Conservation (phyloP, 2,797 vertebrate genomes). For the Syndactyla subalaris region DNA sequence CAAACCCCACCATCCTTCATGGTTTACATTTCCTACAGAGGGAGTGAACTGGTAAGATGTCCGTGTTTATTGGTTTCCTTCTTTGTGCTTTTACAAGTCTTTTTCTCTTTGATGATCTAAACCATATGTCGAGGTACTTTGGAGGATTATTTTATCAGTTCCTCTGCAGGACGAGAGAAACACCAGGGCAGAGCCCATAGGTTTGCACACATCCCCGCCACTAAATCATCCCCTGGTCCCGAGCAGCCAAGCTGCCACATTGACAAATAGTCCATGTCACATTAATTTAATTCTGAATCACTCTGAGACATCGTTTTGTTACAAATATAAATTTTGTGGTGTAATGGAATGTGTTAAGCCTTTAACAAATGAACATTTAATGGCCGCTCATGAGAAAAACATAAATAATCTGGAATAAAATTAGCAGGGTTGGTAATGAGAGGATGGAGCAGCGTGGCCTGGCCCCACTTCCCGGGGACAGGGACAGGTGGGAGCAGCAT, state of each 20-base stretch:
- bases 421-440: conserved; percentile 45
- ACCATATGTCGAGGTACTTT: conserved; percentile 76
- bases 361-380: conserved; percentile 77
- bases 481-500: conserved; percentile 25
- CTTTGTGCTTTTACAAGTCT: conserved; percentile 70
- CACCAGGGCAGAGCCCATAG: conserved; percentile 61
- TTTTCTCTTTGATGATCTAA: conserved; percentile 77
- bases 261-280: conserved; percentile 73
- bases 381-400: conserved; percentile 57
- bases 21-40: conserved; percentile 67
- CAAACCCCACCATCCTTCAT: conserved; percentile 47
- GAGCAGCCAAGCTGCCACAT: conserved; percentile 59
- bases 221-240: conserved; percentile 68
- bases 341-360: conserved; percentile 74
- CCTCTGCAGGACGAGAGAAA: conserved; percentile 68
- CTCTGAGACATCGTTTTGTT: conserved; percentile 70
- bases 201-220: conserved; percentile 49
- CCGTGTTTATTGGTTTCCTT: conserved; percentile 66
- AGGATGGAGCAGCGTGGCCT: neutral
- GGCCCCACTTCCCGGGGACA: neutral
- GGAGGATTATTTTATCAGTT: conserved; percentile 78
- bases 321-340: conserved; percentile 74
- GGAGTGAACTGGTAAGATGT: conserved; percentile 66
- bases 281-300: conserved; percentile 75
- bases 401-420: conserved; percentile 71